Base-by-base conservation (phyloP, 1,140 invertebrate species). In the Pissodes strobi region DNA sequence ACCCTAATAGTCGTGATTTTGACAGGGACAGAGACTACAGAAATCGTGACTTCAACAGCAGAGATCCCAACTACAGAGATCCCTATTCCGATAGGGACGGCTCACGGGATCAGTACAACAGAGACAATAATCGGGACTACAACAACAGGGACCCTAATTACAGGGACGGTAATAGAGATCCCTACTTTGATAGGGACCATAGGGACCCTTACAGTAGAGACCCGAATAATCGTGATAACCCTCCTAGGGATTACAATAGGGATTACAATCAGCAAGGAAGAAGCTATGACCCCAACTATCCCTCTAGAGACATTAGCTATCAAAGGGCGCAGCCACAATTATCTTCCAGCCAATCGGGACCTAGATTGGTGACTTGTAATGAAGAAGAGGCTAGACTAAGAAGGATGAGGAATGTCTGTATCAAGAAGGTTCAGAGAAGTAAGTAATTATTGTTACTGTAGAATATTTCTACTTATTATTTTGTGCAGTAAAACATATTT, bases 351-450 rank as follows among this genome's bases (percentile, higher is more conserved):
- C 53, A 65, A 30, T 39, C 57, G 3, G 56, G 58, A 23, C 64
- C 68, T 2, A 56, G 46, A 9, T 39, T 67, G 51, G 58, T 64
- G 1, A 19, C 51, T 5, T 69, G 68, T 34, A 63, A 69, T 27
- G 65, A 67, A 15, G 65, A 69, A 30, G 68, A 69, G 18, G 68
- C 68, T 2, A 56, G 58, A 10, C 37, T 64, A 2, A 65, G 57
- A 25, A 60, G 68, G 39, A 69, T 67, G 65, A 69, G 57, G 57
- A 67, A 60, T 52, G 70, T 73, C 0, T 73, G 73, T 45, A 49
- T 69, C 23, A 73, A 74, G 45, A 69, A 69, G 45, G 53, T 67
- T 19, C 67, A 70, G 34, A 74, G 61, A 53, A 70, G 73, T 73
- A 51, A 72, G 67, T 63, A 34, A 17, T 27, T 19, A 39, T 51